These are phyloP conservation scores for Margarornis squamiger DNA, from an alignment of 2,797 vertebrate species.

Conservation along the genomic window DNA sequence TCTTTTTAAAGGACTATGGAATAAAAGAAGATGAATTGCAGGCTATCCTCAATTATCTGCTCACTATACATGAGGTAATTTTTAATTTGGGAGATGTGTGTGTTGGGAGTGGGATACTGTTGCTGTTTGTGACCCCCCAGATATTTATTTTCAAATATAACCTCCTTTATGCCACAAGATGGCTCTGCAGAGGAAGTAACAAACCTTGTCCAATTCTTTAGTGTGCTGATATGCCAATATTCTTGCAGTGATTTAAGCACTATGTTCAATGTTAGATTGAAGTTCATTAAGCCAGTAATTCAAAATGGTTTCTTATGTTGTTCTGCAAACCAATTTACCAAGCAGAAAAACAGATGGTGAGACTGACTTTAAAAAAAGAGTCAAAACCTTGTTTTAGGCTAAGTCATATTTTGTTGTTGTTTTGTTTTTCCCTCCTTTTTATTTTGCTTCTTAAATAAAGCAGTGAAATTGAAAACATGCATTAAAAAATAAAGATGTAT, in stretches of 20 bases:
- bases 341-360: constrained; percentile 63
- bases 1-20: constrained; percentile 86
- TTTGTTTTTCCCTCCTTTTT: neutral
- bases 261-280: constrained; percentile 29
- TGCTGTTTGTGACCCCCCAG: neutral
- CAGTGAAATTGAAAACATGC: constrained; percentile 45
- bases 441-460: constrained; percentile 65
- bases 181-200: constrained; percentile 36
- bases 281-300: constrained; percentile 58
- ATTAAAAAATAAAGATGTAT: constrained; percentile 61
- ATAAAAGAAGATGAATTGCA: constrained; percentile 98
- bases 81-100: neutral
- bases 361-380: constrained; percentile 8
- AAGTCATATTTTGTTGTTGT: constrained; percentile 3
- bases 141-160: neutral
- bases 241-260: constrained; percentile 57
- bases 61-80: constrained; percentile 96
- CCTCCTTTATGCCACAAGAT: constrained; percentile 18
- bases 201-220: neutral
- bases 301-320: constrained; percentile 50
- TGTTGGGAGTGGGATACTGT: neutral
- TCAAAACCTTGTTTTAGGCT: constrained; percentile 28
- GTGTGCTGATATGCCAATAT: constrained; percentile 18
- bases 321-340: constrained; percentile 33
- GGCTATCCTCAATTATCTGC: constrained; percentile 95